Base-by-base conservation (phyloP, 37 sponge, comb jelly and placozoan genomes). In the Theonella swinhoei region DNA sequence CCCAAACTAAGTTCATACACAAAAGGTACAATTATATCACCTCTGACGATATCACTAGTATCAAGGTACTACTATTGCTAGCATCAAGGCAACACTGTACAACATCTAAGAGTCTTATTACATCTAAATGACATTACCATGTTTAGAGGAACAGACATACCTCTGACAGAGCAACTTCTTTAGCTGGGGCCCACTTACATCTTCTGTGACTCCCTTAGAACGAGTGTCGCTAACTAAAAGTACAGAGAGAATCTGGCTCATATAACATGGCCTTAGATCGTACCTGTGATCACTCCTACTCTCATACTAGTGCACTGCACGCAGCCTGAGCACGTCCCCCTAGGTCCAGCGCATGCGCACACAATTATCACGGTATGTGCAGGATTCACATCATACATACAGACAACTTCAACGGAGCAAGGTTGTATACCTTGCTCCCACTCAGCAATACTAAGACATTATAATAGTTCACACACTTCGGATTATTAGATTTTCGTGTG, bases 201-300 rank as follows among this genome's bases (percentile, higher is more conserved):
- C 98, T 37, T 89, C 61, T 5, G 90, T 79, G 26, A 81, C 76
- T 23, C 92, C 96, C 28, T 64, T 42, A 39, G 83, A 89, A 76
- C 96, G 93, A 1, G 90, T 68, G 76, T 98, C 98, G 88, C 98
- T 98, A 19, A 98, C 94, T 96, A 63, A 25, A 71, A 4, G 47
- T 42, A 59, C 4, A 75, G 70, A 33, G 41, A 32, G 8, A 19
- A 20, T 31, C 38, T 35, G 29, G 29, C 74, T 11, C 42, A 1
- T 29, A 31, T 1, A n/a, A n/a, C n/a, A n/a, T n/a, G n/a, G n/a
- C n/a, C n/a, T n/a, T n/a, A n/a, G n/a, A n/a, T n/a, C n/a, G n/a
- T n/a, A 75, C 76, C 76, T 54, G 76, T 75, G 29, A 75, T 43
- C 7, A 75, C 76, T 26, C 76, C 76, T 5, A 8, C 28, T 47